A percentile compares a stretch with the other conserved stretches of the same genome.
phyloP scores from a whole-genome alignment of 1,140 invertebrate species.

The Ctenoplectra terminalis region DNA sequence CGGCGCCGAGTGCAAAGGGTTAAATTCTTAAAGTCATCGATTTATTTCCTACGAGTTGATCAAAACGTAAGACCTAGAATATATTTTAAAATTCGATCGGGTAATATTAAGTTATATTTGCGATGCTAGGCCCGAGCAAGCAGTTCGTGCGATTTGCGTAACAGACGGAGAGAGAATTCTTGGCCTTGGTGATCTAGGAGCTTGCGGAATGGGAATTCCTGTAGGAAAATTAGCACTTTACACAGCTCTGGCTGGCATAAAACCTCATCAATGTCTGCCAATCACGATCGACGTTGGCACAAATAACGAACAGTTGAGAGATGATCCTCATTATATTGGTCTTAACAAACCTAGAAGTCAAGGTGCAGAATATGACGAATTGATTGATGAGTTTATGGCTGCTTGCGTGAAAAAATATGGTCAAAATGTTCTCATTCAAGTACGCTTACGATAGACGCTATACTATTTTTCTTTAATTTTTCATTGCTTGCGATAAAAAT shows the following conservation, averaged over 20 bases:
- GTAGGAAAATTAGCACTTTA: constrained; percentile 97
- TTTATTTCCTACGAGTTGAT: no score
- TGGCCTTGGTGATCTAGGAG: constrained; percentile 96
- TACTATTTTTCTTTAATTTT: not conserved
- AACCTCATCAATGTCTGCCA: constrained; percentile 95
- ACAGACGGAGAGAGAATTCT: constrained; percentile 98
- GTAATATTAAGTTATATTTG: not conserved
- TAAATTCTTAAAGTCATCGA: no score
- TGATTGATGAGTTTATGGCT: constrained; percentile 99
- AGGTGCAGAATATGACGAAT: constrained; percentile 95
- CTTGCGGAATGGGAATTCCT: constrained; percentile 98
- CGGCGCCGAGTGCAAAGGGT: no score
- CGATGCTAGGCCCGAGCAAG: constrained; percentile 91
- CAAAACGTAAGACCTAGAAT: no score
- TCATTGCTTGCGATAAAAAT: not conserved
- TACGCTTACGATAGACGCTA: constrained; percentile 66
- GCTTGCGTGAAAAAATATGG: constrained; percentile 96
- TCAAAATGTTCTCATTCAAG: constrained; percentile 93
- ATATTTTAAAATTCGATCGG: not conserved
- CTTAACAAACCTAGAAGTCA: constrained; percentile 92
- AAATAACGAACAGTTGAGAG: constrained; percentile 93
- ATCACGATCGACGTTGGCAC: constrained; percentile 97
- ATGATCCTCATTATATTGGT: constrained; percentile 98
- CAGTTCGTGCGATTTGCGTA: constrained; percentile 96
- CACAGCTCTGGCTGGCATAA: constrained; percentile 96